These are phyloP conservation scores for Phacellophora camtschatica DNA, from an alignment of 30 jellyfish, hydroid and myxozoan species.

Conservation along the genomic window DNA sequence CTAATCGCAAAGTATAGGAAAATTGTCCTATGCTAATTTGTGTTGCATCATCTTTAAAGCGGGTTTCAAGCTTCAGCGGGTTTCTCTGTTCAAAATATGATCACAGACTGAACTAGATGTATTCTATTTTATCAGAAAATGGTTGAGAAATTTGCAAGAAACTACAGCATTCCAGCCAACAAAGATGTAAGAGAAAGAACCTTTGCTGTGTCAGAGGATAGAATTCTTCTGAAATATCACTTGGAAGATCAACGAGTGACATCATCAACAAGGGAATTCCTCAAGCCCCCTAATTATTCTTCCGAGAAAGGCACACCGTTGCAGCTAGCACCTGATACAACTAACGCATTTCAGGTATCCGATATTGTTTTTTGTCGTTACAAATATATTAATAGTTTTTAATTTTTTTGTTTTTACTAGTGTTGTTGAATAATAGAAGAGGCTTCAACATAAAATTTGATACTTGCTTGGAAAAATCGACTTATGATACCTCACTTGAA, in stretches of 20 bases:
- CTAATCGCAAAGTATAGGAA: too few species aligned
- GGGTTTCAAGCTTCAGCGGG: too few species aligned
- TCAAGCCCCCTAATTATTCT: slow-evolving; percentile 80
- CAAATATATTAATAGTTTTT: too few species aligned
- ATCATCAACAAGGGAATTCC: slow-evolving; percentile 87
- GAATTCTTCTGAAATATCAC: slow-evolving; percentile 65
- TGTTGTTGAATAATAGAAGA: too few species aligned
- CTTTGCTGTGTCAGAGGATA: slow-evolving; percentile 78
- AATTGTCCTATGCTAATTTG: too few species aligned
- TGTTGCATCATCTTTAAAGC: too few species aligned
- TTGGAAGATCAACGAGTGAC: slow-evolving; percentile 66
- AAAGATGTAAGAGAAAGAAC: slow-evolving; percentile 67
- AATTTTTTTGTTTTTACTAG: too few species aligned
- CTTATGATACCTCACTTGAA: too few species aligned
- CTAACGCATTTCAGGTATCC: slow-evolving; percentile 72
- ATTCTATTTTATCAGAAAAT: slow-evolving; percentile 37
- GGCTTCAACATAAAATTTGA: too few species aligned
- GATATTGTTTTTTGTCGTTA: too few species aligned
- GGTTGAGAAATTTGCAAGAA: slow-evolving; percentile 68
- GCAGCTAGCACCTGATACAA: slow-evolving; percentile 74
- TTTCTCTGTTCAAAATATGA: too few species aligned
- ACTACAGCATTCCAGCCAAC: slow-evolving; percentile 61
- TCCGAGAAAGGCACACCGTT: slow-evolving; percentile 81
- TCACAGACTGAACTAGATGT: background rate
- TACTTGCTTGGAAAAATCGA: too few species aligned